A percentile compares a stretch with the other conserved stretches of the same genome.
phyloP scores from a whole-genome alignment of 1,140 invertebrate genomes.

The Sarcophaga bullata region DNA sequence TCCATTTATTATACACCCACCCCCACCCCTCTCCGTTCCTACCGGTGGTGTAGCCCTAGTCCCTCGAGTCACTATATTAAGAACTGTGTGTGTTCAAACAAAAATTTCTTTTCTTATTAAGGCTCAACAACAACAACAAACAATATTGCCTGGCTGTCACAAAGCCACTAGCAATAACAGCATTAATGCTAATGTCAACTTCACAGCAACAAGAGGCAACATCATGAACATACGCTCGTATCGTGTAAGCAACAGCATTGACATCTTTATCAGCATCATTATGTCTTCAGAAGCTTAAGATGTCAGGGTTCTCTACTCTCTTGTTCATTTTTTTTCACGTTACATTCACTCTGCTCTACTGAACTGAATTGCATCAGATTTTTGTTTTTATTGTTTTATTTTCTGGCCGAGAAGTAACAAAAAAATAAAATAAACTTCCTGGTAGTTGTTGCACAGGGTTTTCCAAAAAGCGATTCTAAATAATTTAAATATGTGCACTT shows the following conservation, averaged over 20 bases:
- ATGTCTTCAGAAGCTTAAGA: slow-evolving; percentile 30
- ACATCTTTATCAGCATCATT: slow-evolving; percentile 38
- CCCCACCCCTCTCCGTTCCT: background rate
- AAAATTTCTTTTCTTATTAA: background rate
- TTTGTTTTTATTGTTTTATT: too few species aligned
- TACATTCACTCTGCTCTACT: too few species aligned
- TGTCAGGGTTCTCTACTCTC: background rate
- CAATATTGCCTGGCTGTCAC: background rate
- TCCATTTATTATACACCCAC: too few species aligned
- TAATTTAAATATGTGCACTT: too few species aligned
- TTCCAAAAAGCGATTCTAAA: too few species aligned
- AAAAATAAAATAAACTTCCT: too few species aligned
- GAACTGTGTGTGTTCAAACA: background rate
- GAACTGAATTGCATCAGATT: too few species aligned
- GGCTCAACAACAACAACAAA: background rate
- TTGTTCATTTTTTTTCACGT: too few species aligned
- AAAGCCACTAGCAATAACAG: background rate
- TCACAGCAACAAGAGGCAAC: background rate
- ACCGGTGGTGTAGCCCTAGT: background rate
- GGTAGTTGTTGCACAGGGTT: too few species aligned
- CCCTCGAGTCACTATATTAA: background rate
- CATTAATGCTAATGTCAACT: background rate
- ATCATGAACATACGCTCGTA: background rate
- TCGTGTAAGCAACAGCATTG: slow-evolving; percentile 13
- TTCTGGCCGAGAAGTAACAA: too few species aligned